phyloP scores from a whole-genome alignment of 2,888 invertebrate species.

The Lasioglossum lativentre region DNA sequence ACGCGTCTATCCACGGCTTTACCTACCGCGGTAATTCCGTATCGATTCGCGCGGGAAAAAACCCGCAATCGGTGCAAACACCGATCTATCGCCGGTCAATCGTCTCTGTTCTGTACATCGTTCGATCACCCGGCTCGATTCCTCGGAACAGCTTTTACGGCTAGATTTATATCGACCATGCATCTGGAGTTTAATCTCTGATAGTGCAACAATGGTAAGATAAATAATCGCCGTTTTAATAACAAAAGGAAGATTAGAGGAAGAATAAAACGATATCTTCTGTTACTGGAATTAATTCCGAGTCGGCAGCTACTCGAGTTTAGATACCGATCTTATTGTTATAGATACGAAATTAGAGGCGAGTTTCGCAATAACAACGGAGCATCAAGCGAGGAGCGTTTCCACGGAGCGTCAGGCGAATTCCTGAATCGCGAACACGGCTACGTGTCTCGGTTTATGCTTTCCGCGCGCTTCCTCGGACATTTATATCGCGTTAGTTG shows the following conservation, averaged over 20 bases:
- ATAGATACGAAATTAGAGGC: neutral
- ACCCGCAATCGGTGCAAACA: constrained; percentile 29
- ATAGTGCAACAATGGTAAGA: neutral
- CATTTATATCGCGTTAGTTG: constrained; percentile 36
- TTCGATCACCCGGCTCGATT: neutral
- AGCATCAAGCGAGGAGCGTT: too few species aligned
- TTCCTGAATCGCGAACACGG: neutral
- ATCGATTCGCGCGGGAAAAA: neutral
- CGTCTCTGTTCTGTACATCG: neutral
- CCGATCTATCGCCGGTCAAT: constrained; percentile 34
- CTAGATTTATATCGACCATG: neutral
- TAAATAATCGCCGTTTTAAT: neutral
- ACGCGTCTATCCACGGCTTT: neutral
- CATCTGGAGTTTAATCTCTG: neutral
- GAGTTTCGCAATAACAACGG: neutral
- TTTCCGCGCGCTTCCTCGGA: constrained; percentile 30
- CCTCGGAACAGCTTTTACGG: neutral
- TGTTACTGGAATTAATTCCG: neutral
- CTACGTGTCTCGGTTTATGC: neutral
- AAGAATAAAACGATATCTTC: neutral
- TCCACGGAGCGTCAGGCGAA: neutral
- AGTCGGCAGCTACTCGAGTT: neutral
- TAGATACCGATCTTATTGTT: neutral
- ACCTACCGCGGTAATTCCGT: constrained; percentile 27
- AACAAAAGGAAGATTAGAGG: neutral